Percentiles rank a stretch among this genome's conserved stretches.
Conservation (phyloP, 1,140 invertebrate genomes). For the Panagrolaimus sp. region DNA sequence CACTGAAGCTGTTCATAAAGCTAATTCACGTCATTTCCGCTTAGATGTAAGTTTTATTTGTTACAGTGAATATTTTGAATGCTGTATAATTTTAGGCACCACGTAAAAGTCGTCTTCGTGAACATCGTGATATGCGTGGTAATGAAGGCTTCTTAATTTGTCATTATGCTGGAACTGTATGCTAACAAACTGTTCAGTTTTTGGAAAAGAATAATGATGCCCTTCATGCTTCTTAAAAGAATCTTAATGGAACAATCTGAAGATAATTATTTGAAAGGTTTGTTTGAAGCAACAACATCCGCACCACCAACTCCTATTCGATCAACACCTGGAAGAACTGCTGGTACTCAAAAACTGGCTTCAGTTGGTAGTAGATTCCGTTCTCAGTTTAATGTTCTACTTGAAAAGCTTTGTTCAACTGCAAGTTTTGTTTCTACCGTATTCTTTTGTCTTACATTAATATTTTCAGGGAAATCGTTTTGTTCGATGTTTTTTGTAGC, state of each 20-base stretch:
- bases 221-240: conserved; percentile 82
- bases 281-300: not conserved
- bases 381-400: not conserved
- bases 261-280: not conserved
- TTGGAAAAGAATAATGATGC: conserved; percentile 98
- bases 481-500: conserved; percentile 12
- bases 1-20: conserved; percentile 78
- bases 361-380: not conserved
- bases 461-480: not conserved
- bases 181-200: conserved; percentile 85
- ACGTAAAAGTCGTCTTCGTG: conserved; percentile 82
- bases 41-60: not conserved
- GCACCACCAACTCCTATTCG: not conserved
- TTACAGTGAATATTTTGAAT: too few species aligned
- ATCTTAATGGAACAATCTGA: conserved; percentile 68
- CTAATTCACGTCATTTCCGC: conserved; percentile 74
- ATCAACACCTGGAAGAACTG: not conserved
- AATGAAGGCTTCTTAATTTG: conserved; percentile 90
- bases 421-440: too few species aligned
- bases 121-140: conserved; percentile 82
- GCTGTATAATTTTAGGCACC: conserved; percentile 62
- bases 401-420: conserved; percentile 5
- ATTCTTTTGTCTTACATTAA: too few species aligned
- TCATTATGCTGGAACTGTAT: conserved; percentile 94
- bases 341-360: not conserved